A percentile compares a stretch with the other conserved stretches of the same genome.
These are phyloP conservation scores for Adelphocoris suturalis DNA, from an alignment of 2,888 invertebrate species.

Conservation along the genomic window DNA sequence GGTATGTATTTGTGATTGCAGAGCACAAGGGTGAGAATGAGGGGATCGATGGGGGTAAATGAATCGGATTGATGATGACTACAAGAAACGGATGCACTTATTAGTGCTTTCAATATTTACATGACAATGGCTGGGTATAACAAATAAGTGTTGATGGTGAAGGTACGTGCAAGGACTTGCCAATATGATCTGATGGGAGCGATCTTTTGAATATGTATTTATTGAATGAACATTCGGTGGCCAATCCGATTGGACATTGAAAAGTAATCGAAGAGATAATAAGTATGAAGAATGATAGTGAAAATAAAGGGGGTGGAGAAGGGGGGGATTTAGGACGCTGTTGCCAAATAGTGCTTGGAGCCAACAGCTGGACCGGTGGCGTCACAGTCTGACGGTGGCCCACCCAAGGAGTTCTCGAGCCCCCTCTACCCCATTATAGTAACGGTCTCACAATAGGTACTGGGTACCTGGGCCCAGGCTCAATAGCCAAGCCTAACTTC, in stretches of 20 bases:
- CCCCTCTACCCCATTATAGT: constrained; percentile 48
- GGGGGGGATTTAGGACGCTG: constrained; percentile 57
- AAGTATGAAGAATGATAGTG: constrained; percentile 17
- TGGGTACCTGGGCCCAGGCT: constrained; percentile 25
- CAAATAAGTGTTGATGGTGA: too few species aligned
- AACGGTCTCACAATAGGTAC: constrained; percentile 64
- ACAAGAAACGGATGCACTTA: too few species aligned
- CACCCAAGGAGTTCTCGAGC: constrained; percentile 67
- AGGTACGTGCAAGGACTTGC: too few species aligned
- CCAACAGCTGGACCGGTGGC: constrained; percentile 67
- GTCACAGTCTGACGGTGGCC: constrained; percentile 70
- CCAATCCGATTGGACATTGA: too few species aligned
- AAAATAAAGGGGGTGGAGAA: background rate
- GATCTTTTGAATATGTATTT: background rate
- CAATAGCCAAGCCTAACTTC: constrained; percentile 37
- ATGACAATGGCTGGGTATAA: too few species aligned
- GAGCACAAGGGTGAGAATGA: too few species aligned
- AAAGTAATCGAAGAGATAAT: background rate
- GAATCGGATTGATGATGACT: too few species aligned
- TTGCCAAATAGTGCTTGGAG: constrained; percentile 66
- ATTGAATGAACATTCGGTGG: background rate
- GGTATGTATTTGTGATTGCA: too few species aligned
- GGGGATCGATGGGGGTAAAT: too few species aligned
- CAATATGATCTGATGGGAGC: background rate
- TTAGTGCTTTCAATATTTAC: too few species aligned